phyloP scores from a whole-genome alignment of 2,888 invertebrate genomes.

The Amphipoea oculea region DNA sequence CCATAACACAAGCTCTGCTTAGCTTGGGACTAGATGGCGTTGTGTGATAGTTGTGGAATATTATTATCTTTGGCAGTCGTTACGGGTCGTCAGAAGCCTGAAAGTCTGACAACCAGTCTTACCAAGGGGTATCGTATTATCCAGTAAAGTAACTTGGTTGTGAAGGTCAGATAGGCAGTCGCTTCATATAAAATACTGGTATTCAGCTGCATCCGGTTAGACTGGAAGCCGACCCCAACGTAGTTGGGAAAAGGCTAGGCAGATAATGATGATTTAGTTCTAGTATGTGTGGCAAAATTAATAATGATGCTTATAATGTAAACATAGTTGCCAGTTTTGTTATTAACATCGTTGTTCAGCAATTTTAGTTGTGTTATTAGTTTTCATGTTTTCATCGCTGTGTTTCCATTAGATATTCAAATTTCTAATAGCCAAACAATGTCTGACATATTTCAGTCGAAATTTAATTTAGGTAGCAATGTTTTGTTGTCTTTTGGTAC shows the following conservation, averaged over 20 bases:
- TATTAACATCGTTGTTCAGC: slow-evolving; percentile 28
- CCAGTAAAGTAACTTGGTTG: too few relatives aligned
- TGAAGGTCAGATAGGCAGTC: background rate
- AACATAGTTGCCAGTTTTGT: slow-evolving; percentile 40
- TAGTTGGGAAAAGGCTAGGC: background rate
- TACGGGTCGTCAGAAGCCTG: background rate
- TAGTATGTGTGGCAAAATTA: slow-evolving; percentile 33
- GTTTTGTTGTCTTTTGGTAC: background rate
- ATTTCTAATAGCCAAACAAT: slow-evolving; percentile 26
- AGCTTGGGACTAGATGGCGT: too few relatives aligned
- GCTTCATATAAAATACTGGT: background rate
- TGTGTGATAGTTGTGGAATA: too few relatives aligned
- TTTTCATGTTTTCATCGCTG: slow-evolving; percentile 40
- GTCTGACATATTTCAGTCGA: slow-evolving; percentile 9
- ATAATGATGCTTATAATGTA: slow-evolving; percentile 36
- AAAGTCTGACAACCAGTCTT: background rate
- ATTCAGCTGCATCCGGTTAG: background rate
- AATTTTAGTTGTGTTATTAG: slow-evolving; percentile 48
- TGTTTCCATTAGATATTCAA: slow-evolving; percentile 38
- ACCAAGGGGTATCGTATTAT: background rate
- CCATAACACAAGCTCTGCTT: too few relatives aligned
- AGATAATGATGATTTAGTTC: too few relatives aligned
- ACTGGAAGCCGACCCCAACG: background rate
- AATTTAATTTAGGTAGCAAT: slow-evolving; percentile 23
- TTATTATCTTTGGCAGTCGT: background rate